These are phyloP conservation scores for Polypterus senegalus DNA, from an alignment of 2,113 vertebrate genomes.

Conservation along the genomic window DNA sequence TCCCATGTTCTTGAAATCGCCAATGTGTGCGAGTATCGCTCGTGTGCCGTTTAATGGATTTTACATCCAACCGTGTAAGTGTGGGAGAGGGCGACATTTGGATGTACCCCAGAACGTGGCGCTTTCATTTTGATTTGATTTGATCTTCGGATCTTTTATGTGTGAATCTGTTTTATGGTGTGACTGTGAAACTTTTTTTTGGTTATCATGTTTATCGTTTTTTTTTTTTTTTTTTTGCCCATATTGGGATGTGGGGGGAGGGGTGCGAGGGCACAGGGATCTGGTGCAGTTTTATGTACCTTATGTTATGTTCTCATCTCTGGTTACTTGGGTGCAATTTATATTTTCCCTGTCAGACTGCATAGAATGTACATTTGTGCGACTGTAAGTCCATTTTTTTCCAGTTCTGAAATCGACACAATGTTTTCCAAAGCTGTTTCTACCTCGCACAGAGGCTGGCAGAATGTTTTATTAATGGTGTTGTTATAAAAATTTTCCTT, in stretches of 20 bases:
- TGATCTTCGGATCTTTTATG: too few species aligned
- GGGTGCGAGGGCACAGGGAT: neutral
- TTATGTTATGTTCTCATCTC: neutral
- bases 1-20: too few species aligned
- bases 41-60: too few species aligned
- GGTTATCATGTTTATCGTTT: neutral
- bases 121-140: too few species aligned
- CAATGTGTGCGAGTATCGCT: too few species aligned
- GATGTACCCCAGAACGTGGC: too few species aligned
- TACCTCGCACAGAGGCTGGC: neutral
- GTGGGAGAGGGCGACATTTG: too few species aligned
- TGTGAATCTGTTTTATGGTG: neutral
- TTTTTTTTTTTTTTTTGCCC: neutral
- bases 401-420: neutral
- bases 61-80: too few species aligned
- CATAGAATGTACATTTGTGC: constrained; percentile 1
- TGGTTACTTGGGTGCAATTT: neutral
- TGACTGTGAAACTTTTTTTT: constrained; percentile 4
- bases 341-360: neutral
- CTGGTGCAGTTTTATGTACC: constrained; percentile 1
- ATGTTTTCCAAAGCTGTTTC: constrained; percentile 2
- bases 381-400: neutral
- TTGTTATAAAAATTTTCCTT: neutral
- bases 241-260: too few species aligned
- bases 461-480: neutral